Base-by-base conservation (phyloP, 2,797 vertebrate species). In the Silurus lanzhouensis region DNA sequence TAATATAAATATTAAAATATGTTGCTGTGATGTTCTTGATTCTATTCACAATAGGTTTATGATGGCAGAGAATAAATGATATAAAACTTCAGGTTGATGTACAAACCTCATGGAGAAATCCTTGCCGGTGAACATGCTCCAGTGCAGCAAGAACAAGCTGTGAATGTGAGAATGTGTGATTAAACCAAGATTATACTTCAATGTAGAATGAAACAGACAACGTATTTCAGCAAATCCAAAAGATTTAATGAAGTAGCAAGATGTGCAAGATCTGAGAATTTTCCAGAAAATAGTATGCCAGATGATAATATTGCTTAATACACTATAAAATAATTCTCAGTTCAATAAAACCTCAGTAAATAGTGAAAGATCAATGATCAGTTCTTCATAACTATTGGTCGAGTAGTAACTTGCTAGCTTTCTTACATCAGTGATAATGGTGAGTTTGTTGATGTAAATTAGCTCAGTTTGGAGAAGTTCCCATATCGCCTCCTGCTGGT, bases 401-500 rank as follows among this genome's bases (percentile, higher is more conserved):
- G 17, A 14, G 2, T 14, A 68, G 19, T 70, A 38, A 25, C 0
- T n/a, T 58, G 22, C 20, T 44, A 9, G 44, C 12, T 17, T 17
- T 57, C 93, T 95, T 92, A 97, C 96, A 0, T 96, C 93, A 14
- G 89, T 95, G 89, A 96, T 93, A 91, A 96, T 90, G 77, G 93
- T 93, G 1, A 97, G 94, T 89, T 95, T 96, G 84, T 93, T 95
- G 85, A 97, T 93, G 86, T 96, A 97, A 85, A 79, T 89, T 72
- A 96, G 92, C 84, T 97, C 96, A 0, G 96, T 97, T 75, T 94
- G 88, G n/a, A 97, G 88, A 68, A 97, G 91, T 91, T 97, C 96
- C 96, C 96, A 97, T 83, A 97, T 90, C 0, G 96, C 96, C 90
- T 96, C 96, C 93, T 97, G 96, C 58, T 97, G 96, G 91, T 96